These are phyloP conservation scores for Penaeus monodon DNA, from an alignment of 2,888 invertebrate species.

Conservation along the genomic window DNA sequence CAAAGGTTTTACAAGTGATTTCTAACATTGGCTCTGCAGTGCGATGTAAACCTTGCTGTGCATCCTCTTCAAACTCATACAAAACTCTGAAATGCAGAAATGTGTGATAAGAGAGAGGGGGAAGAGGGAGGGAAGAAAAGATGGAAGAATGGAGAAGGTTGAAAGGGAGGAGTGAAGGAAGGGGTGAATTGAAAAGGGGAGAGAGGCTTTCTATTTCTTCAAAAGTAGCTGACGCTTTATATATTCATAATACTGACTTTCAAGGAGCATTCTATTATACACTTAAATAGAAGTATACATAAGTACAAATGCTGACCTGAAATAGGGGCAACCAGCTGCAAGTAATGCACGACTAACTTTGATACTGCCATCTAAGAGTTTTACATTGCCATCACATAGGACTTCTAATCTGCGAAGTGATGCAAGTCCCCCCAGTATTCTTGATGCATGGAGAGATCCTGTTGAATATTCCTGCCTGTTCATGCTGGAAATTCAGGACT, in stretches of 20 bases:
- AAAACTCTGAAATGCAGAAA: conserved; percentile 22
- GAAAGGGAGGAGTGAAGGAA: not conserved
- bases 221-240: not conserved
- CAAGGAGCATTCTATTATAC: no score
- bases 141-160: not conserved
- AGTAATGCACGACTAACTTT: conserved; percentile 49
- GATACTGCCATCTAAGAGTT: conserved; percentile 37
- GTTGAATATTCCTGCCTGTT: conserved; percentile 39
- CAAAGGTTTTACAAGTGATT: conserved; percentile 41
- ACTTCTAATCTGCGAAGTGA: conserved; percentile 28
- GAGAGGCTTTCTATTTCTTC: no score
- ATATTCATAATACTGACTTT: not conserved
- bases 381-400: conserved; percentile 45
- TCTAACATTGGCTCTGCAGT: conserved; percentile 41
- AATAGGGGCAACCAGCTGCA: conserved; percentile 51
- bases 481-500: not conserved
- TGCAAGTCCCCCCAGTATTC: conserved; percentile 43
- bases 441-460: conserved; percentile 32
- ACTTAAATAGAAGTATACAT: not conserved
- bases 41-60: conserved; percentile 21
- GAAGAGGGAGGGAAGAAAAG: not conserved
- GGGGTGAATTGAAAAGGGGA: not conserved
- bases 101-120: not conserved
- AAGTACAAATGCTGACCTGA: conserved; percentile 34
- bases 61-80: conserved; percentile 49